Conservation (phyloP, 1,140 invertebrate species). For the Tetramorium simillimum region DNA sequence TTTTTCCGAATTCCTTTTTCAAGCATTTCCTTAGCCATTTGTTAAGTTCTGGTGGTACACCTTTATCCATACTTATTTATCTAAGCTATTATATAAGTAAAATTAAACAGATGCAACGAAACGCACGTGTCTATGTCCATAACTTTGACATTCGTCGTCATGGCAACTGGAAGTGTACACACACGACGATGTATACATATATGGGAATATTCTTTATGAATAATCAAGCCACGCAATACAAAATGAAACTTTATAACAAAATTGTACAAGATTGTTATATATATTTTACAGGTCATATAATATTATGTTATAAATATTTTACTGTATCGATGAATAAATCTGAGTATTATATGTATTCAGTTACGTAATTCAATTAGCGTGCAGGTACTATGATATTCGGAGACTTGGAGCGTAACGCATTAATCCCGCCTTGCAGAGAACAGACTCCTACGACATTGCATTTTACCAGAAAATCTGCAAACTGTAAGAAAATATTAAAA, state of each 20-base stretch:
- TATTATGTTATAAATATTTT: neutral
- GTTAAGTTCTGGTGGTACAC: constrained; percentile 73
- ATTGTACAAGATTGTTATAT: constrained; percentile 26
- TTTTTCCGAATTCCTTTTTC: constrained; percentile 78
- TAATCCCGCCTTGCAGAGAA: constrained; percentile 90
- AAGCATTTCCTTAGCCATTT: constrained; percentile 80
- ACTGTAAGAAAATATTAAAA: constrained; percentile 85
- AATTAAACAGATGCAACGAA: constrained; percentile 2
- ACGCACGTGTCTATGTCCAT: constrained; percentile 29
- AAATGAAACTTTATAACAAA: constrained; percentile 45
- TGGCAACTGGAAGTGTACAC: constrained; percentile 57
- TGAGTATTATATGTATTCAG: constrained; percentile 24
- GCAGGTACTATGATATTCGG: constrained; percentile 86
- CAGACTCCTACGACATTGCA: constrained; percentile 89
- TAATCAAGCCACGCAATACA: constrained; percentile 23
- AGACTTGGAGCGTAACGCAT: constrained; percentile 87
- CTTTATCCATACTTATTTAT: constrained; percentile 72
- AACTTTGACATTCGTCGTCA: constrained; percentile 72
- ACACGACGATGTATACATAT: neutral
- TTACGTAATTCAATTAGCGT: constrained; percentile 64
- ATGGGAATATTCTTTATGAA: neutral
- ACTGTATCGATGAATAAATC: constrained; percentile 40
- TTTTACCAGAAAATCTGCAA: constrained; percentile 90
- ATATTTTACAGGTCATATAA: constrained; percentile 11
- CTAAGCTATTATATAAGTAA: neutral